These are phyloP conservation scores for Gavialis gangeticus DNA, from an alignment of 2,113 vertebrate species.

Conservation along the genomic window DNA sequence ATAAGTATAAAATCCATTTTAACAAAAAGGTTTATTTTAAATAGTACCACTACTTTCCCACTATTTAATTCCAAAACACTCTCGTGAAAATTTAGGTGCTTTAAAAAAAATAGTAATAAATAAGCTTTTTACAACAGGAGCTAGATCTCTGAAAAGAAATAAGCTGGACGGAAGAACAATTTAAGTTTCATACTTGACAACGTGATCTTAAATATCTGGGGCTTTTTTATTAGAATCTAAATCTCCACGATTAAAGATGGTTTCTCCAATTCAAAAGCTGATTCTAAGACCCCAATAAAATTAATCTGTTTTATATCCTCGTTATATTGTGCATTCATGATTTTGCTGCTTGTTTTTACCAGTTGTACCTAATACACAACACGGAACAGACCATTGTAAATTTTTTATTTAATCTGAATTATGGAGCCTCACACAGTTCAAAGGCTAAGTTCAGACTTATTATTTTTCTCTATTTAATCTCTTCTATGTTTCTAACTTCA, in stretches of 20 bases:
- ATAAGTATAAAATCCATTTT: background rate
- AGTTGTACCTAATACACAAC: background rate
- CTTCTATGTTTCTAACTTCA: background rate
- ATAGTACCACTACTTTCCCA: background rate
- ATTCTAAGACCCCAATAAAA: background rate
- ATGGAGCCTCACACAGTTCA: background rate
- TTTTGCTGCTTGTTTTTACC: background rate
- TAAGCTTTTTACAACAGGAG: background rate
- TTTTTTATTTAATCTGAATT: background rate
- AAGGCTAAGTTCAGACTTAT: background rate
- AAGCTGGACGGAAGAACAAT: background rate
- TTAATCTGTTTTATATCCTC: background rate
- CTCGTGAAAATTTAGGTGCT: background rate
- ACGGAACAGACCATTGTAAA: background rate
- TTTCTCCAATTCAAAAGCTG: background rate
- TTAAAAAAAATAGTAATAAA: background rate
- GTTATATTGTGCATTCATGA: background rate
- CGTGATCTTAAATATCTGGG: background rate
- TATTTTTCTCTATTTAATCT: background rate
- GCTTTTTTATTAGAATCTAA: background rate
- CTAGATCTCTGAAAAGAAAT: background rate
- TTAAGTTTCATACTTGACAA: background rate
- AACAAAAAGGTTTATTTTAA: background rate
- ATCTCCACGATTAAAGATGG: background rate
- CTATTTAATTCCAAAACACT: background rate